phyloP scores from a whole-genome alignment of 2,797 vertebrate species.

The Momotus momota region DNA sequence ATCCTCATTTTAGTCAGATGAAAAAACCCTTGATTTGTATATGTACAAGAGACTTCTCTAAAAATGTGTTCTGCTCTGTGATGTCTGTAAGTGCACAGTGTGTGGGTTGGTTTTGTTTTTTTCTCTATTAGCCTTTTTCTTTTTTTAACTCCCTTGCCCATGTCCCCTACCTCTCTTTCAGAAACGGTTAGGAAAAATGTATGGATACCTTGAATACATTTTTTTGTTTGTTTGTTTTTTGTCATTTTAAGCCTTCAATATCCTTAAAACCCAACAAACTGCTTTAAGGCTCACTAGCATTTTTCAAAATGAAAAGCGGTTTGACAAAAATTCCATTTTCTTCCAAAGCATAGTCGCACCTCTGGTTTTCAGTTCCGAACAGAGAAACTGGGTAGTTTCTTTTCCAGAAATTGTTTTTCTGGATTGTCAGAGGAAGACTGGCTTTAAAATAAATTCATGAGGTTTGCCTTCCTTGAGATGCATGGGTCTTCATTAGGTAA shows the following conservation, averaged over 20 bases:
- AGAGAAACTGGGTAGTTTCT: neutral
- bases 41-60: neutral
- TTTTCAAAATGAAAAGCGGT: neutral
- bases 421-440: neutral
- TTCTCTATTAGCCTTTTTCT: neutral
- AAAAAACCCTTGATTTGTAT: neutral
- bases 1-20: neutral
- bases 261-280: neutral
- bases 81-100: fast-evolving
- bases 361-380: neutral
- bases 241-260: neutral
- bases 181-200: neutral
- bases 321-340: neutral
- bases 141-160: neutral
- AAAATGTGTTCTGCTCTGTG: neutral
- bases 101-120: fast-evolving
- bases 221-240: neutral
- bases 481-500: neutral
- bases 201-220: neutral
- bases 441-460: neutral
- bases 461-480: neutral
- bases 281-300: neutral
- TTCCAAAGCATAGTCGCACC: neutral
- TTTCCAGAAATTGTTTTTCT: neutral
- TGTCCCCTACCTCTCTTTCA: neutral